Evolutionary conservation across 2,797 vertebrate species (phyloP).

Genomic region (Danio aesculapii): DNA sequence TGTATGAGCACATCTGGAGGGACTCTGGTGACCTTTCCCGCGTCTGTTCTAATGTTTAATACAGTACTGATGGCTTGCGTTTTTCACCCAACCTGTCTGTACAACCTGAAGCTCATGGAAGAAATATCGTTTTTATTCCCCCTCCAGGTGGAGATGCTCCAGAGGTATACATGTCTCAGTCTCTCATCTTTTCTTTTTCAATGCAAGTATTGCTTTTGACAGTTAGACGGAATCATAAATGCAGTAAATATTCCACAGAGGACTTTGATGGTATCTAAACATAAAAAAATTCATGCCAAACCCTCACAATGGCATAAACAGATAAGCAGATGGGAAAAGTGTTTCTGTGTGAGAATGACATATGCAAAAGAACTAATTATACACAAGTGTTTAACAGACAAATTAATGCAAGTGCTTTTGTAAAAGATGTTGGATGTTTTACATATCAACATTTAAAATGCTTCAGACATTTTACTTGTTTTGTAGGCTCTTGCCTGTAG

Average conservation of each 20-base stretch:
- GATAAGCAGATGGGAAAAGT: neutral
- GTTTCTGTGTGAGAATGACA: neutral
- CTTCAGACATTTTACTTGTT: neutral
- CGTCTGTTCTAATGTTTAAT: slow-evolving; percentile 31
- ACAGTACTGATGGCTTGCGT: slow-evolving; percentile 8
- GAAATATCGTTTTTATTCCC: neutral
- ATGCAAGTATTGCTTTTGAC: slow-evolving; percentile 1
- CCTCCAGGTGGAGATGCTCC: slow-evolving; percentile 7
- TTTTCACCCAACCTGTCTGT: slow-evolving; percentile 1
- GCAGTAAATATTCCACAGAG: neutral
- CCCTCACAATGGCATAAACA: neutral
- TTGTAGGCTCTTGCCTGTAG: neutral
- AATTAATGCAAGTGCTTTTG: neutral
- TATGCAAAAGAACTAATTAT: slow-evolving; percentile 6
- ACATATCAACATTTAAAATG: neutral
- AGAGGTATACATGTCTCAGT: neutral
- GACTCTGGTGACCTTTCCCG: slow-evolving; percentile 40
- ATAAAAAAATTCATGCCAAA: neutral
- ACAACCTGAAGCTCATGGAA: neutral
- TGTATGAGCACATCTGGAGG: slow-evolving; percentile 12
- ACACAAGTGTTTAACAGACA: neutral
- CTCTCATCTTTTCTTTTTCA: neutral
- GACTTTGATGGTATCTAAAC: neutral
- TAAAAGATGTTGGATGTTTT: neutral
- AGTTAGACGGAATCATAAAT: neutral